Evolutionary conservation across 1,140 invertebrate genomes (phyloP).

Genomic region (Zaprionus tsacasi): DNA sequence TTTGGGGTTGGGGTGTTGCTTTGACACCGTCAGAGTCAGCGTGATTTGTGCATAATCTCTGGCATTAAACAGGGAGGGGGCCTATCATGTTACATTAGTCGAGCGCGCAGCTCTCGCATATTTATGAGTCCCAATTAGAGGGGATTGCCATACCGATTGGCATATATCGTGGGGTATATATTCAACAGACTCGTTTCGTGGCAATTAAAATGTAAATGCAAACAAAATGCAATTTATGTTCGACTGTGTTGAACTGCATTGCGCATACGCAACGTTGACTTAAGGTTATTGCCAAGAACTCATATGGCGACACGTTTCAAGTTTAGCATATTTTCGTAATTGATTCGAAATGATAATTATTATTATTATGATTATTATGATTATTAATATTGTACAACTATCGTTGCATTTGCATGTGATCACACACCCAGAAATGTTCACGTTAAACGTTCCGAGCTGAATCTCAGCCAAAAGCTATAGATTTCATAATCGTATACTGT

Average conservation of each 20-base stretch:
- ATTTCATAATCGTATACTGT: constrained; percentile 6
- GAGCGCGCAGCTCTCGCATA: not conserved
- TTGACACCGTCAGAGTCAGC: constrained; percentile 9
- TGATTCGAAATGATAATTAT: constrained; percentile 58
- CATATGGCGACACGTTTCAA: constrained; percentile 57
- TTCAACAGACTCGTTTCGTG: constrained; percentile 45
- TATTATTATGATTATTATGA: constrained; percentile 40
- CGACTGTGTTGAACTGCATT: constrained; percentile 42
- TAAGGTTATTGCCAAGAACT: constrained; percentile 67
- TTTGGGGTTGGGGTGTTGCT: not conserved
- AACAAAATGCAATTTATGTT: constrained; percentile 69
- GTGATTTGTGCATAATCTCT: constrained; percentile 22
- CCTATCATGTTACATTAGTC: constrained; percentile 34
- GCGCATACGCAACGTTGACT: constrained; percentile 70
- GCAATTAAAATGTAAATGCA: constrained; percentile 81
- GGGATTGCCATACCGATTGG: constrained; percentile 42
- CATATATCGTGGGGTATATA: constrained; percentile 45
- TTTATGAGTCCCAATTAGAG: constrained; percentile 25
- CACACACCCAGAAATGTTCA: constrained; percentile 49
- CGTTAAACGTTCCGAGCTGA: not conserved
- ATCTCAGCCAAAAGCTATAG: not conserved
- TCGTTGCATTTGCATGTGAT: constrained; percentile 33
- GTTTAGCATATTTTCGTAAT: constrained; percentile 68
- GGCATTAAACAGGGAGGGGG: not conserved
- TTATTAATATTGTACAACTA: constrained; percentile 7